Base-by-base conservation (phyloP, 2,888 invertebrate species). In the Chloromyia formosa region DNA sequence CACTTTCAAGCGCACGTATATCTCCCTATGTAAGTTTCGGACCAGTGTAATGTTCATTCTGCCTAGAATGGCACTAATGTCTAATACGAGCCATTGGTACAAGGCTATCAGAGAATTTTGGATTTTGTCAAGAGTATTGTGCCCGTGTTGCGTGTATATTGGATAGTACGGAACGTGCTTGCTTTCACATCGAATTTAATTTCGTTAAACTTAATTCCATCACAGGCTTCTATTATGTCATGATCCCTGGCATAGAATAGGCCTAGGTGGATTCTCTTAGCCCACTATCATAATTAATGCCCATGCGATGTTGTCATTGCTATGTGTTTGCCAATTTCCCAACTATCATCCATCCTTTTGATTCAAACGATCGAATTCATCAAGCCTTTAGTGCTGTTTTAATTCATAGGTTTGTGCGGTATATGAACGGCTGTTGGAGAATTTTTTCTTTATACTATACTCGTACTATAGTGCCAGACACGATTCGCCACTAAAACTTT, bases 151-250 rank as follows among this genome's bases (percentile, higher is more conserved):
- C 27, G 7, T 35, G 27, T 35, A 35, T 35, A 71, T 40, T 18
- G 73, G 9, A 58, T 18, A 58, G 1, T 12, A 54, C 10, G 23
- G 27, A 66, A 22, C 66, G 71, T 42, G 20, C 56, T 49, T 56
- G 56, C 56, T 71, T 56, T 56, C 71, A 56, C 56, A 61, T 61
- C 58, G 73, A 60, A 60, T 73, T 73, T 73, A 73, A 73, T 73
- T 73, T 73, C 73, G 60, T 73, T 61, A 20, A 49, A 60, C 73
- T 61, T 73, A 73, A 73, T 73, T 73, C 61, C 61, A 73, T 73
- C 71, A 35, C 27, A 35, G 58, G 71, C 40, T 58, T 71, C 40
- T 56, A 58, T 71, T 71, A 71, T 71, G 71, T 58, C 71, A 71
- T 71, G 71, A 71, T 71, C 40, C 56, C 35, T 7, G 27, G 40